Evolutionary conservation across 2,113 vertebrate species (phyloP).

Genomic region (Lipophrys pholis): DNA sequence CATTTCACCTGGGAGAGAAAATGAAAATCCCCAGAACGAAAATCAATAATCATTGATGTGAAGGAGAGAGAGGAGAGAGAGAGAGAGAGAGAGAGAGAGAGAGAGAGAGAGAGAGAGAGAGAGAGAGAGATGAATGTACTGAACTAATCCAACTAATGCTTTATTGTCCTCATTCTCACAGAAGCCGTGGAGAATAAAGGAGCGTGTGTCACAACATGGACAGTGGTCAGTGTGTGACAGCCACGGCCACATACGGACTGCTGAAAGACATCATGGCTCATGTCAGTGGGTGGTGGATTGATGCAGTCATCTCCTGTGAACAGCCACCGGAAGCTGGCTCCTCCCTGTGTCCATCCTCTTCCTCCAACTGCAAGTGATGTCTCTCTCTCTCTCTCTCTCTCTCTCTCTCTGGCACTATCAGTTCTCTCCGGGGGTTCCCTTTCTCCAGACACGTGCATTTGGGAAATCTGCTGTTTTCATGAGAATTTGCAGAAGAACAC

Average conservation of each 20-base stretch:
- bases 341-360: slow-evolving; percentile 22
- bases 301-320: slow-evolving; percentile 53
- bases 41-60: too few relatives aligned
- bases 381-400: too few relatives aligned
- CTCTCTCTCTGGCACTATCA: slow-evolving; percentile 41
- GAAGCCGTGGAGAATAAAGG: slow-evolving; percentile 57
- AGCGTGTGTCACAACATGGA: slow-evolving; percentile 51
- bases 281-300: slow-evolving; percentile 31
- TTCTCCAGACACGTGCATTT: neutral
- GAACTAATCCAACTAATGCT: neutral
- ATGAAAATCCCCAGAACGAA: too few relatives aligned
- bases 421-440: slow-evolving; percentile 11
- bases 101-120: neutral
- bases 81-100: neutral
- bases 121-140: neutral
- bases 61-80: neutral
- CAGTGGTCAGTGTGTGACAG: slow-evolving; percentile 72
- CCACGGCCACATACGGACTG: slow-evolving; percentile 68
- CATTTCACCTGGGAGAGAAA: too few relatives aligned
- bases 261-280: slow-evolving; percentile 38
- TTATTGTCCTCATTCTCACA: slow-evolving; percentile 38
- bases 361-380: slow-evolving; percentile 42
- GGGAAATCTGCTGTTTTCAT: neutral
- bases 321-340: slow-evolving; percentile 34
- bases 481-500: slow-evolving; percentile 1